Evolutionary conservation across 1,140 invertebrate genomes (phyloP), one percentile per base, ranked within the genome.

Genomic region (Cydia splendana): DNA sequence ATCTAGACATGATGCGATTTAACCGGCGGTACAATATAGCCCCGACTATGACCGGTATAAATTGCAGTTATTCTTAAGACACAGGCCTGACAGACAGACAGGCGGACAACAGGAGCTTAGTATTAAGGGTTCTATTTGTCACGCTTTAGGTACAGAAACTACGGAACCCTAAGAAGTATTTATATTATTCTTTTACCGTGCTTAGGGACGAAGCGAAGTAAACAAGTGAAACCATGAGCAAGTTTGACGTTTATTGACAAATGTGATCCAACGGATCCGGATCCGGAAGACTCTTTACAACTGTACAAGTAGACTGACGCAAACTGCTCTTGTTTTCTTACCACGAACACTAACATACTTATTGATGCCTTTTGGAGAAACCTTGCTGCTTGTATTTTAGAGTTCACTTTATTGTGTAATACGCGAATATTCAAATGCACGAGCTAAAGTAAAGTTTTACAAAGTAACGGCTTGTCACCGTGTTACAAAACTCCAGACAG

Each of bases 381-480:
- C 51, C n/a, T 53, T 53, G 6, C 51, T 53, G n/a, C n/a, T 53
- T 53, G n/a, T 53, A 53, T 9, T n/a, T 53, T 53, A 53, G 51
- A 53, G 51, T 53, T 53, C 51, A 53, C 51, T 53, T 53, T 53
- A 53, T 13, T 53, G 51, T 53, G 51, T 18, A 53, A 53, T 18
- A 53, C 51, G 51, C 15, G 6, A 12, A 53, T 18, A 53, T 53
- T 53, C 12, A 53, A 53, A 53, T 53, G 15, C 51, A 53, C 51
- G 15, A 53, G 51, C 6, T n/a, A 53, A 18, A 53, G 51, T n/a
- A 53, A 18, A 53, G 51, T 30, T 65, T 13, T 18, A 65, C 62
- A 65, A 65, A 65, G 62, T 65, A 65, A 30, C 62, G 62, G 62
- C 9, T 65, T 65, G 62, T 30, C 62, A 30, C 62, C 7, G 62